phyloP scores from a whole-genome alignment of 2,888 invertebrate genomes.

The Drosophila yooni region DNA sequence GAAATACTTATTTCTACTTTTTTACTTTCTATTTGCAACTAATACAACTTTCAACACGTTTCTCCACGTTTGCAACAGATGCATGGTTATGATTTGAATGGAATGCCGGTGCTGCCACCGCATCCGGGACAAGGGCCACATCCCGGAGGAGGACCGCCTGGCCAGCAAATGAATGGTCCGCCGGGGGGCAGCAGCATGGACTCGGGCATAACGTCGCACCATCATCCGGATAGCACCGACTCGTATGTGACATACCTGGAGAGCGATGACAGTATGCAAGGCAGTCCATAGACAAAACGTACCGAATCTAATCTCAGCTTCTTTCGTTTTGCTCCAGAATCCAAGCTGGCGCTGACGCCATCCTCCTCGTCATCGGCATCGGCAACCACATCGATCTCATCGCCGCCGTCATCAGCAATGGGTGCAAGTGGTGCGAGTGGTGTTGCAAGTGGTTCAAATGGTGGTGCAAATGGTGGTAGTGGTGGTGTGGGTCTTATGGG shows the following conservation, averaged over 20 bases:
- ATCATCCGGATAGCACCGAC: conserved; percentile 92
- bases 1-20: not conserved
- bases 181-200: conserved; percentile 85
- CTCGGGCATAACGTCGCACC: conserved; percentile 86
- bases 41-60: not conserved
- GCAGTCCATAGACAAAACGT: conserved; percentile 88
- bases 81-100: conserved; percentile 94
- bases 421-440: conserved; percentile 27
- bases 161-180: conserved; percentile 87
- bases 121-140: conserved; percentile 85
- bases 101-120: conserved; percentile 85
- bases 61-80: conserved; percentile 87
- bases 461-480: not conserved
- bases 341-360: conserved; percentile 84
- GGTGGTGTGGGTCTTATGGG: conserved; percentile 54
- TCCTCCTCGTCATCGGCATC: conserved; percentile 79
- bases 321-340: conserved; percentile 84
- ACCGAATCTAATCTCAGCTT: conserved; percentile 85
- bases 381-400: conserved; percentile 79
- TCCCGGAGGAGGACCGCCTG: conserved; percentile 85
- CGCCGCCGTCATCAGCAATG: conserved; percentile 74
- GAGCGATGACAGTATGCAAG: conserved; percentile 92
- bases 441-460: conserved; percentile 3
- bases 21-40: not conserved
- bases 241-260: conserved; percentile 97